A percentile compares a stretch with the other conserved stretches of the same genome.
These are phyloP conservation scores for Helleia helle DNA, from an alignment of 2,888 invertebrate genomes.

Conservation along the genomic window DNA sequence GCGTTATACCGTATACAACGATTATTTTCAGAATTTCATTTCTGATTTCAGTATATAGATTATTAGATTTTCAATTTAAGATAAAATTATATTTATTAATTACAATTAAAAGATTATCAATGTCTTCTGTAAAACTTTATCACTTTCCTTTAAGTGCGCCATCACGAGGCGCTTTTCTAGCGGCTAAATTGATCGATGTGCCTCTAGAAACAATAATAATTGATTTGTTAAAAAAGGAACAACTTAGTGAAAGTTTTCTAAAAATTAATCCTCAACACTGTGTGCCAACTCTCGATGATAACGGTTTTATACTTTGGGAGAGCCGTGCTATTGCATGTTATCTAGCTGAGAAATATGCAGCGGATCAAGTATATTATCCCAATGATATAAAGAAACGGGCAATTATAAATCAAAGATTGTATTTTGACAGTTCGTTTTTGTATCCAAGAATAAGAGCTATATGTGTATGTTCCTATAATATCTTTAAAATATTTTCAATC, in stretches of 20 bases:
- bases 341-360: constrained; percentile 75
- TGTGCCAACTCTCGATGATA: constrained; percentile 79
- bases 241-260: constrained; percentile 68
- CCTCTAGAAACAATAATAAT: constrained; percentile 64
- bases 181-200: constrained; percentile 72
- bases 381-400: constrained; percentile 72
- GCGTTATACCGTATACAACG: too few relatives aligned
- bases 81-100: too few relatives aligned
- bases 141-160: constrained; percentile 77
- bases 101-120: constrained; percentile 12
- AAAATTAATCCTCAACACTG: constrained; percentile 79
- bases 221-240: constrained; percentile 74
- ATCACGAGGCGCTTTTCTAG: constrained; percentile 75
- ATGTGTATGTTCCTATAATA: constrained; percentile 76
- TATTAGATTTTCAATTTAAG: too few relatives aligned
- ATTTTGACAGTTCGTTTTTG: constrained; percentile 76
- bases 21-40: too few relatives aligned
- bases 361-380: constrained; percentile 75
- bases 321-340: constrained; percentile 78
- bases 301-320: constrained; percentile 79
- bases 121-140: constrained; percentile 58
- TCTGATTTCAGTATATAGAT: too few relatives aligned
- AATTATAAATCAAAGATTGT: constrained; percentile 75
- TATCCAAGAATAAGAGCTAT: constrained; percentile 77
- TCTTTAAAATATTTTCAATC: too few relatives aligned